Evolutionary conservation across 2,888 invertebrate species (phyloP).

Genomic region (Ephialtes manifestator): DNA sequence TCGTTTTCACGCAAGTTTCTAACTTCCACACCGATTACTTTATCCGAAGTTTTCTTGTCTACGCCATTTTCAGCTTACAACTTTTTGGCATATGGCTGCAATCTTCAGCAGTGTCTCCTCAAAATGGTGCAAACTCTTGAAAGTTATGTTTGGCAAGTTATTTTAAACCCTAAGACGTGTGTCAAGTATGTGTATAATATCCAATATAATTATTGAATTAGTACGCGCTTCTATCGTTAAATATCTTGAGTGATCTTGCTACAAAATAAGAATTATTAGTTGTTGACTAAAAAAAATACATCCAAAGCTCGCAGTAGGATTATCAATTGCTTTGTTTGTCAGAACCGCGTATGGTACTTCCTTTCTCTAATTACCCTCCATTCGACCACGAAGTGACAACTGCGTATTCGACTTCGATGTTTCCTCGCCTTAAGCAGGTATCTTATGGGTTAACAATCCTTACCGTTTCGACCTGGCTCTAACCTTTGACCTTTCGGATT

Average conservation of each 20-base stretch:
- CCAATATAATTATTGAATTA: neutral
- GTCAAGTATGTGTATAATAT: neutral
- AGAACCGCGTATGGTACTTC: neutral
- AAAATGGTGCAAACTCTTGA: neutral
- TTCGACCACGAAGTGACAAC: neutral
- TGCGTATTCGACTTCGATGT: neutral
- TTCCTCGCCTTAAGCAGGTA: neutral
- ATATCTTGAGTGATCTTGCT: neutral
- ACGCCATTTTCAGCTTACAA: neutral
- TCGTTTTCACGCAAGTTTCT: neutral
- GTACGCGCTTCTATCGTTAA: neutral
- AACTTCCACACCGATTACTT: neutral
- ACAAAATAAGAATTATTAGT: neutral
- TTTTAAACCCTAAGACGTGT: neutral
- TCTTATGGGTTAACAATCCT: too few species aligned
- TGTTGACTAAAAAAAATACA: neutral
- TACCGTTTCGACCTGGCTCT: too few species aligned
- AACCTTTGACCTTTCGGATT: too few species aligned
- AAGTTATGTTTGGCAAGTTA: neutral
- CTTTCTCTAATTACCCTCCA: neutral
- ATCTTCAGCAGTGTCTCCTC: neutral
- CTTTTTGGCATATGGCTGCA: neutral
- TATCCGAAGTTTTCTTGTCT: neutral
- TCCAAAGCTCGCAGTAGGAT: neutral
- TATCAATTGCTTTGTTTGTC: constrained; percentile 38